Evolutionary conservation across 2,888 invertebrate species (phyloP).

Genomic region (Cacoxenus indagator): DNA sequence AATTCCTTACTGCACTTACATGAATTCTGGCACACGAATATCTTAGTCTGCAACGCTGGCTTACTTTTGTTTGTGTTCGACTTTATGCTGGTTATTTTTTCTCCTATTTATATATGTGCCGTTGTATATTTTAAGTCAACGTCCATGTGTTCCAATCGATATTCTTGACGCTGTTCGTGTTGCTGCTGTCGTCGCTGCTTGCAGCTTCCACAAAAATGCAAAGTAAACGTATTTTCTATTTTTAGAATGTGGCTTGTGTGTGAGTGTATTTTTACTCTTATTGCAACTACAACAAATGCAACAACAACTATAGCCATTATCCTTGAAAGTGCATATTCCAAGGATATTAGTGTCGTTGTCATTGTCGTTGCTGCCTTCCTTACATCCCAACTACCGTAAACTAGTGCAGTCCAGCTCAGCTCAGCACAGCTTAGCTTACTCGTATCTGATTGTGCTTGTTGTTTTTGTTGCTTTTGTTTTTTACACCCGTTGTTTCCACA

Average conservation of each 20-base stretch:
- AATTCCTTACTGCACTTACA: background rate
- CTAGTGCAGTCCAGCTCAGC: background rate
- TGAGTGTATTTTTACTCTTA: constrained; percentile 27
- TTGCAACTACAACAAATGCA: constrained; percentile 17
- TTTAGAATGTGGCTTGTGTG: constrained; percentile 51
- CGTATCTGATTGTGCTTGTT: background rate
- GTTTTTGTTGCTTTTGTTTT: background rate
- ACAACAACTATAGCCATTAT: constrained; percentile 49
- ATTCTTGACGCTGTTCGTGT: constrained; percentile 53
- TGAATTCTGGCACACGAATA: constrained; percentile 1
- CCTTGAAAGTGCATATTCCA: constrained; percentile 61
- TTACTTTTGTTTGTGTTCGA: constrained; percentile 17
- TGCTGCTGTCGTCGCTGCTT: constrained; percentile 5
- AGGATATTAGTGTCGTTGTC: constrained; percentile 42
- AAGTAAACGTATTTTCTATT: constrained; percentile 55
- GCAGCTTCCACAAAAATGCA: background rate
- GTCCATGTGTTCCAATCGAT: constrained; percentile 56
- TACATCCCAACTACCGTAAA: no score
- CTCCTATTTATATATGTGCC: constrained; percentile 14
- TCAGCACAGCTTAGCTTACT: background rate
- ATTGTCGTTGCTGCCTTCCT: background rate
- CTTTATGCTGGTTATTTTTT: background rate
- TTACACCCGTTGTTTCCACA: background rate
- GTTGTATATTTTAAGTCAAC: constrained; percentile 8
- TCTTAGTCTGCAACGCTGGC: background rate